Evolutionary conservation across 2,797 vertebrate genomes (phyloP), one percentile per base, ranked within the genome.

Genomic region (Gymnothorax javanicus): DNA sequence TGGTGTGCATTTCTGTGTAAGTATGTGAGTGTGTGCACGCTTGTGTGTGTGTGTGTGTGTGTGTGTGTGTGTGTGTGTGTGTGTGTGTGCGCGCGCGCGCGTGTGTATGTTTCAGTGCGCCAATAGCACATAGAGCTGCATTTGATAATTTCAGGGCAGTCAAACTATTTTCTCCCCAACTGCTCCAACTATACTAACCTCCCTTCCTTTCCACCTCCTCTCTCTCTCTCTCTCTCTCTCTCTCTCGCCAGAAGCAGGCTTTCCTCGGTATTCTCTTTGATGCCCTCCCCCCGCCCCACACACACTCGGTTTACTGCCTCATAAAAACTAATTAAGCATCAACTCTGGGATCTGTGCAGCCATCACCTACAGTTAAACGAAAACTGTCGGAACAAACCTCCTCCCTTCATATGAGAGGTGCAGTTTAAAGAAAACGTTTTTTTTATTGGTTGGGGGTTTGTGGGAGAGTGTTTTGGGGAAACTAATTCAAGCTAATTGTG

Each of bases 251-350:
- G 87, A 84, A 82, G 86, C 89, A 90, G 43, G 59, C 57, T 90
- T 90, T 87, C 89, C 88, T 90, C 83, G 75, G 73, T 88, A 91
- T 91, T 93, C 90, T 64, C 88, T 94, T 92, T 94, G 92, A 95
- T 94, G 91, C 89, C 4, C 73, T 84, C 43, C 77, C 81, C 84
- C 90, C 67, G 88, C 88, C 83, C 88, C 89, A 52, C 88, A 84
- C 75, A 85, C 77, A 17, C 86, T 87, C 85, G 86, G 85, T 89
- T 89, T 82, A 87, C 88, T 75, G 83, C 88, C 90, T 88, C 91
- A 87, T 79, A 88, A 85, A 87, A 90, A 88, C 89, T 93, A 93
- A 93, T 92, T 90, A 93, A 90, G 87, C 88, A 91, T 88, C 91
- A 33, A 87, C 87, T 88, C 91, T 89, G 88, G 86, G 88, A 85